These are phyloP conservation scores for Tinea semifulvella DNA, from an alignment of 2,888 invertebrate genomes.

Conservation along the genomic window DNA sequence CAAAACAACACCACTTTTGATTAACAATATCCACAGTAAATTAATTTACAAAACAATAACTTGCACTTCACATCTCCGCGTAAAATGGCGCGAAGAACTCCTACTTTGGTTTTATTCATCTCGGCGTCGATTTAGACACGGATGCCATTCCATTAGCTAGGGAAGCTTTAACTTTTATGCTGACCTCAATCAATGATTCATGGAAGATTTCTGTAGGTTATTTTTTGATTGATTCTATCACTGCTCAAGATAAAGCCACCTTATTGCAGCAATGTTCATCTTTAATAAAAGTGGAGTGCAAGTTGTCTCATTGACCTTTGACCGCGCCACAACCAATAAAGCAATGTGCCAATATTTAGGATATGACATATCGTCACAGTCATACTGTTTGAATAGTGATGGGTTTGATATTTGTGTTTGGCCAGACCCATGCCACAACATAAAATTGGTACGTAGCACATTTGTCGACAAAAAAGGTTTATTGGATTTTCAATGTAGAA, in stretches of 20 bases:
- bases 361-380: not conserved
- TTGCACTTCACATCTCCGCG: too few species aligned
- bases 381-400: too few species aligned
- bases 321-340: conserved; percentile 19
- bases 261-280: not conserved
- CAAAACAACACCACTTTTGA: too few species aligned
- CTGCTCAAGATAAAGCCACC: not conserved
- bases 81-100: too few species aligned
- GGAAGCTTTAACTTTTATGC: not conserved
- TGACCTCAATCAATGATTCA: not conserved
- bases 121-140: not conserved
- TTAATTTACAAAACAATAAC: too few species aligned
- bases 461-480: conserved; percentile 17
- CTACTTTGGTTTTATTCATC: not conserved
- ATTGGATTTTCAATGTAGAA: conserved; percentile 15
- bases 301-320: conserved; percentile 15
- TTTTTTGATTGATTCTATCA: not conserved
- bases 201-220: not conserved
- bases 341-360: conserved; percentile 21
- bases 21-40: too few species aligned
- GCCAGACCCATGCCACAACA: conserved; percentile 19
- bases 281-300: not conserved
- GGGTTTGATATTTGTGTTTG: conserved; percentile 14
- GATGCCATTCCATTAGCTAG: not conserved
- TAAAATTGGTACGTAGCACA: conserved; percentile 20